phyloP scores from a whole-genome alignment of 2,888 invertebrate species.

The Troilus luridus region DNA sequence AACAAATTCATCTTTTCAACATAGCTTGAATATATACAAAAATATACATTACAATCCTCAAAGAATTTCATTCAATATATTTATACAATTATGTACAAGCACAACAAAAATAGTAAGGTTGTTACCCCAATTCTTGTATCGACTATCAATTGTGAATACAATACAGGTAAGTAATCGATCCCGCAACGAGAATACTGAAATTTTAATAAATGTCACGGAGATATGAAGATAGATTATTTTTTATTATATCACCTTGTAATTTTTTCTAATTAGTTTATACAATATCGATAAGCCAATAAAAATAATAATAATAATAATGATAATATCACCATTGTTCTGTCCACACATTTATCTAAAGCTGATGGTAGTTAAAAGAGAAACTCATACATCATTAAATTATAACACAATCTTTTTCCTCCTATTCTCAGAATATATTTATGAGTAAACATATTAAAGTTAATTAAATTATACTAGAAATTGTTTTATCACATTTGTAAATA shows the following conservation, averaged over 20 bases:
- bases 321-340: not conserved
- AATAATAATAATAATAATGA: not conserved
- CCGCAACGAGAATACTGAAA: not conserved
- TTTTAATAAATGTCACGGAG: not conserved
- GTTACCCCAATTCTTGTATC: not conserved
- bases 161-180: not conserved
- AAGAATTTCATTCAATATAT: not conserved
- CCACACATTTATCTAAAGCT: not conserved
- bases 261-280: not conserved
- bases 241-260: not conserved
- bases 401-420: no score
- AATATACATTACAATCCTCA: not conserved
- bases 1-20: not conserved
- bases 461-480: no score
- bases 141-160: not conserved
- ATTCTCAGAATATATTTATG: no score
- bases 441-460: no score
- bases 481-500: no score
- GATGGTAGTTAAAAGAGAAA: no score
- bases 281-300: not conserved
- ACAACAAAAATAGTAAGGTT: constrained; percentile 14
- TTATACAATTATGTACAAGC: constrained; percentile 24
- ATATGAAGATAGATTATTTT: constrained; percentile 38
- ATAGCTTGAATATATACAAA: not conserved
- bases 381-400: no score